Evolutionary conservation across 2,888 invertebrate genomes (phyloP), one percentile per base, ranked within the genome.

Genomic region (Linyphia triangularis): DNA sequence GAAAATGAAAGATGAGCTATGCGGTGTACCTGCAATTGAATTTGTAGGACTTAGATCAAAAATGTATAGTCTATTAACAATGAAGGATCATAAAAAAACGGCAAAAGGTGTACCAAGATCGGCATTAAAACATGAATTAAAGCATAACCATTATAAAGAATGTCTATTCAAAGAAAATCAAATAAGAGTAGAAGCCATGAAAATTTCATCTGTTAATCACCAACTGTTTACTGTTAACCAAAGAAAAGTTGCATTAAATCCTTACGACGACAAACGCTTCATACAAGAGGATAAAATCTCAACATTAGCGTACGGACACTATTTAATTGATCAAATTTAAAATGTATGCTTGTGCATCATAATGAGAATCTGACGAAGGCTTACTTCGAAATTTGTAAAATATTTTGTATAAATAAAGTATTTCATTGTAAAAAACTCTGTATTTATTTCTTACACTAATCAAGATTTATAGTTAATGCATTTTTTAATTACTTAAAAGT

Each of bases 21-120:
- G 16, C 5, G 51, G 13, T 16, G 16, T 51, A n/a, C 89, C 90
- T 9, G 90, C 91, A 59, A 72, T 82, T 9, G 91, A 92, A 90
- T 91, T 92, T 88, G 85, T 92, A 5, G 92, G 91, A 0, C 40
- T 90, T 10, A 70, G 79, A 40, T 4, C 83, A 0, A 90, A 90
- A 75, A 43, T 82, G 37, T 90, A 90, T 28, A 43, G 69, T 26
- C 26, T 72, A 37, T 28, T n/a, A 51, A 43, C 67, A 16, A 59
- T 65, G 19, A 7, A 59, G 28, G 9, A n/a, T n/a, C 63, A 69
- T 6, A 81, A 57, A 16, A 51, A 81, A 59, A 57, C 89, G 30
- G 72, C 33, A 30, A 51, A 90, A 90, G 57, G 89, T 1, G 28
- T 73, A 0, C 6, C 43, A n/a, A 89, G 75, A 88, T 1, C 7